Percentiles rank a stretch among this genome's conserved stretches.
Conservation (phyloP, 2,797 vertebrate species). For the Acanthis flammea region DNA sequence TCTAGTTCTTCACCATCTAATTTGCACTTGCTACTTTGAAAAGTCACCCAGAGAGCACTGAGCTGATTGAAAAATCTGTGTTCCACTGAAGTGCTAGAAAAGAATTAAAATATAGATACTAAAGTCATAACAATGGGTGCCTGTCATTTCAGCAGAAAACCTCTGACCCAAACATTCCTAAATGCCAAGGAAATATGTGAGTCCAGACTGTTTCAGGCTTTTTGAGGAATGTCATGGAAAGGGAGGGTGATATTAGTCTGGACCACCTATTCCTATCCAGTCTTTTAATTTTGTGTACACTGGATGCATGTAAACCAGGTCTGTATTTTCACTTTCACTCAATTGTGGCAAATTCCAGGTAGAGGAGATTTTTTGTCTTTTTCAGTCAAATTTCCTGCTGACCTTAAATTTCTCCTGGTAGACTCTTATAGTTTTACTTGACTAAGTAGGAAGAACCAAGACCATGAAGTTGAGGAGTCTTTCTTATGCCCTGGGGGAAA, state of each 20-base stretch:
- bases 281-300: neutral
- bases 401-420: neutral
- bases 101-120: slow-evolving; percentile 28
- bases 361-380: neutral
- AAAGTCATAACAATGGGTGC: slow-evolving; percentile 1
- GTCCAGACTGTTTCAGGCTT: neutral
- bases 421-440: neutral
- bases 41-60: neutral
- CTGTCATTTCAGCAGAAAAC: slow-evolving; percentile 16
- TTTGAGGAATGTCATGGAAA: neutral
- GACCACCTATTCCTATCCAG: neutral
- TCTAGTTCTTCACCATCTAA: neutral
- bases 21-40: neutral
- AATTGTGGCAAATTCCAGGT: neutral
- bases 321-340: neutral
- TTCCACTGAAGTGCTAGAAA: neutral
- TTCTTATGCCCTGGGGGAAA: neutral
- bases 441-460: neutral
- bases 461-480: neutral
- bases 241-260: neutral
- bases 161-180: slow-evolving; percentile 9
- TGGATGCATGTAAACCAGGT: neutral
- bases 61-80: neutral
- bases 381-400: neutral
- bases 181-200: neutral